A percentile compares a stretch with the other conserved stretches of the same genome.
phyloP scores from a whole-genome alignment of 2,888 invertebrate genomes.

The Tribolium freemani region DNA sequence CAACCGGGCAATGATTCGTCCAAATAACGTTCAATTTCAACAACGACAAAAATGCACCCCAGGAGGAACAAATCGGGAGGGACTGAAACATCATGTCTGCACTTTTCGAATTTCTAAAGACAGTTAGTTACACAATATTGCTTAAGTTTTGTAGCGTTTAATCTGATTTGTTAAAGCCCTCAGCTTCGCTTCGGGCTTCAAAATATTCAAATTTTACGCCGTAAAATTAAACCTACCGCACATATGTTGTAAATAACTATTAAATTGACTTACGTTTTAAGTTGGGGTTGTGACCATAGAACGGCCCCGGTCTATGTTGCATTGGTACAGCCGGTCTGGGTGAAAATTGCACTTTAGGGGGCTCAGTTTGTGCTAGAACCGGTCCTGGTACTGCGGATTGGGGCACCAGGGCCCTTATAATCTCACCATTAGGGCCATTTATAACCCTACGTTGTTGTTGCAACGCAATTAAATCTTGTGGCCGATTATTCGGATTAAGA shows the following conservation, averaged over 20 bases:
- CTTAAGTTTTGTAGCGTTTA: too few species aligned
- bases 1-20: constrained; percentile 63
- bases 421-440: constrained; percentile 66
- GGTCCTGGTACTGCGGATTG: constrained; percentile 65
- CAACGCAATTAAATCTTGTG: constrained; percentile 72
- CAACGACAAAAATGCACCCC: constrained; percentile 89
- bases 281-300: constrained; percentile 94
- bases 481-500: constrained; percentile 68
- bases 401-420: constrained; percentile 67
- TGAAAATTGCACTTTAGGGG: constrained; percentile 69
- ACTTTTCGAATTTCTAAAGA: too few species aligned
- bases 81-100: constrained; percentile 66
- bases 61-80: constrained; percentile 91
- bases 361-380: constrained; percentile 63
- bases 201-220: too few species aligned
- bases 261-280: constrained; percentile 71
- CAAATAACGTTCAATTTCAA: constrained; percentile 64
- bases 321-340: constrained; percentile 68
- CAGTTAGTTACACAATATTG: too few species aligned
- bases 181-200: too few species aligned
- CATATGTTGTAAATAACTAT: too few species aligned
- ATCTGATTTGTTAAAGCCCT: too few species aligned
- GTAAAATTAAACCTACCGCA: too few species aligned
- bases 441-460: constrained; percentile 70
- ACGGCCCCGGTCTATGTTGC: constrained; percentile 75